Base-by-base conservation (phyloP, 2,888 invertebrate genomes). In the Gastrophysa polygoni region DNA sequence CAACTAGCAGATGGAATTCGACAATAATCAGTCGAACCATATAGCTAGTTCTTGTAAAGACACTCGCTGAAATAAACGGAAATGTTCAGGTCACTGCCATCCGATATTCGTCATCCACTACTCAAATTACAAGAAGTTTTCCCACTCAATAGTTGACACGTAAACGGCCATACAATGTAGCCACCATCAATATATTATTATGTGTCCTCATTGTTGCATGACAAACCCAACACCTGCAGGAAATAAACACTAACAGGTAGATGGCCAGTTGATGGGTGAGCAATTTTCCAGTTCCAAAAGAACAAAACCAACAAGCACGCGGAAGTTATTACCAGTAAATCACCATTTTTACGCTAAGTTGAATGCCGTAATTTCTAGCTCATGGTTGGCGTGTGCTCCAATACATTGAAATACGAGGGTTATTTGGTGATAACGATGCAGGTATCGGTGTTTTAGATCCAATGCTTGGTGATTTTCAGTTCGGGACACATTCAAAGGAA, bases 311-410 rank as follows among this genome's bases (percentile, higher is more conserved):
- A 54, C 54, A 54, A 52, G 43, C 54, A 43, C 20, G 38, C 24
- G 54, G 28, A 54, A 43, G 28, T 54, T 54, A 54, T 54, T 54
- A 54, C 14, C 21, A 21, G 43, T 54, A 24, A 43, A 54, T 54
- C 54, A 54, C 54, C 38, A 43, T 44, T 54, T 54, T 43, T 43
- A 43, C 38, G 54, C 16, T 29, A 43, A 43, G 21, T 16, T 14
- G 24, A 43, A 24, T 52, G 34, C 21, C 52, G 52, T 18, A 38
- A 16, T n/a, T 54, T 17, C 20, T 44, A 43, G 21, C 21, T 24
- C 43, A 16, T 43, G 21, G 20, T 10, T 43, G 28, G 24, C 43
- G 38, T 43, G 43, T 14, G 20, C 10, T 10, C 14, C 3, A 2
- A 10, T 38, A n/a, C 38, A 3, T 3, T 14, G 14, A 38, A 14